Conservation (phyloP, 2,888 invertebrate species). For the Melanostoma mellinum region DNA sequence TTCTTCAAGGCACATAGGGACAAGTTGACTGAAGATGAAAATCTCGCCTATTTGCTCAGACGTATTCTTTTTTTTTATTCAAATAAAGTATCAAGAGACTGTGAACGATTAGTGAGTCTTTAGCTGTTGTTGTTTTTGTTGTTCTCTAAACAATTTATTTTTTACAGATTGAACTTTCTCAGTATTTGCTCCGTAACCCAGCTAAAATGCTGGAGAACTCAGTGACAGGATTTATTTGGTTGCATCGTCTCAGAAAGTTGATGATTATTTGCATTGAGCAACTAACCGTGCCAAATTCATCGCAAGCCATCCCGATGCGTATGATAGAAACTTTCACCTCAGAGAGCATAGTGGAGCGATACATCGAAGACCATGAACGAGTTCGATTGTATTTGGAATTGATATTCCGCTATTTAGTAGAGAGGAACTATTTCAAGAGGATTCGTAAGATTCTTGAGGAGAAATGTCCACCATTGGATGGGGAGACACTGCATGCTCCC, state of each 20-base stretch:
- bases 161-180: conserved; percentile 80
- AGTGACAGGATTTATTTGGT: conserved; percentile 78
- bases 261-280: conserved; percentile 80
- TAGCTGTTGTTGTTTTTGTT: background rate
- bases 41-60: conserved; percentile 83
- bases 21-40: conserved; percentile 82
- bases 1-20: conserved; percentile 83
- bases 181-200: conserved; percentile 80
- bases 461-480: conserved; percentile 87
- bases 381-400: conserved; percentile 78
- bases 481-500: conserved; percentile 87
- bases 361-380: conserved; percentile 77
- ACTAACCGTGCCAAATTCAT: conserved; percentile 77
- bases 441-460: conserved; percentile 88
- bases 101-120: conserved; percentile 84
- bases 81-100: conserved; percentile 84
- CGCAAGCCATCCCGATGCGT: conserved; percentile 88
- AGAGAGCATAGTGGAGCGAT: conserved; percentile 80
- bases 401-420: conserved; percentile 80
- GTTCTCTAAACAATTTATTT: background rate
- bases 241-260: conserved; percentile 80
- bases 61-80: conserved; percentile 90
- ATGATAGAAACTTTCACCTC: conserved; percentile 90
- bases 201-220: conserved; percentile 79
- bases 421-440: conserved; percentile 86